Evolutionary conservation across 2,797 vertebrate species (phyloP), one percentile per base, ranked within the genome.

Genomic region (Oceanodroma leucorhoa): DNA sequence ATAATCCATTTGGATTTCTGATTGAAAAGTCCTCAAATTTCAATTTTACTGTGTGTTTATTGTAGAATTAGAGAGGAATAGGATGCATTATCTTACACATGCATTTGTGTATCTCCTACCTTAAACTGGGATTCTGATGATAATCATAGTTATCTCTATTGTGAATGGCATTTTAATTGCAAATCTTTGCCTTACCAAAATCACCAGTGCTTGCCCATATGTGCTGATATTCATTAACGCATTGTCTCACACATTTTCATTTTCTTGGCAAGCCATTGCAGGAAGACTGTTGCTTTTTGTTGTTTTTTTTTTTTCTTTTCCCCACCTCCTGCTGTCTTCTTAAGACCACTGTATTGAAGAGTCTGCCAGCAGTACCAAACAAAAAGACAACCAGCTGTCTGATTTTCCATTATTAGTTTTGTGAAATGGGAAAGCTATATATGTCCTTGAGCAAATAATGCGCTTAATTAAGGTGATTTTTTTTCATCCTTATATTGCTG

Each of bases 241-340:
- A 7, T 91, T 90, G 93, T 95, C 93, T 96, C 91, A 62, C 90
- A 93, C 86, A 12, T 96, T 91, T 92, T 92, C 46, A 26, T 85
- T 93, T 92, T 75, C 66, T 83, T 94, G 95, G 91, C 94, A 91
- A 95, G 48, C 60, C 45, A 2, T 17, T 93, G 51, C 84, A 93
- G 62, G 86, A 93, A 75, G 91, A 45, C 27, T 65, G 23, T 62
- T 88, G 43, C 55, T 92, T 89, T 79, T 73, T 1, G 2, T 46
- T 34, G 29, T 14, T 54, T 58, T 45, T 21, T 45, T 13, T 17
- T 16, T 10, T 11, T 14, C 5, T 26, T 26, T 14, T 10, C 9
- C 19, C 51, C 30, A 26, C 50, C 41, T 70, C 76, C 76, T n/a
- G 17, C 15, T 65, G 48, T 81, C 75, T 90, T 90, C 86, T 75